Conservation (phyloP, 1,140 invertebrate genomes). For the Apis dorsata region DNA sequence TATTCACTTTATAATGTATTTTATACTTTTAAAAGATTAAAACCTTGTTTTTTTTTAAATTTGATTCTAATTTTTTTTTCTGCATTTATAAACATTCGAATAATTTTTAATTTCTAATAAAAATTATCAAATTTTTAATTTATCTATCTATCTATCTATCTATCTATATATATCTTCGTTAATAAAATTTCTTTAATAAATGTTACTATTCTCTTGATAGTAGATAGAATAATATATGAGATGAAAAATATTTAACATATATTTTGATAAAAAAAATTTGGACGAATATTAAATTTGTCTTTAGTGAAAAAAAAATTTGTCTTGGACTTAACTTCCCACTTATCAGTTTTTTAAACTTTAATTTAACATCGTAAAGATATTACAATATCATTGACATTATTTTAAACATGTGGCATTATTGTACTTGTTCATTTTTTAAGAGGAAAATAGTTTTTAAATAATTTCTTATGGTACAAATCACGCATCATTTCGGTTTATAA, state of each 20-base stretch:
- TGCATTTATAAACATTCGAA: neutral
- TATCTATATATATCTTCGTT: neutral
- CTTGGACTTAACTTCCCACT: neutral
- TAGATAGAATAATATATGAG: neutral
- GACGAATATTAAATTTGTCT: neutral
- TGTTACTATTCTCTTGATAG: too few relatives aligned
- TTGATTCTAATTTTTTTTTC: neutral
- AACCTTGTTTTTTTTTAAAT: neutral
- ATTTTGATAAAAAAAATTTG: neutral
- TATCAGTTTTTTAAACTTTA: constrained; percentile 6
- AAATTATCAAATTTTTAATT: neutral
- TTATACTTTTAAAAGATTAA: neutral
- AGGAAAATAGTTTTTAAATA: constrained; percentile 6
- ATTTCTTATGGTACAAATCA: neutral
- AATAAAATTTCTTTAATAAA: neutral
- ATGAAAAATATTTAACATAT: neutral
- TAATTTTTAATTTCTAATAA: neutral
- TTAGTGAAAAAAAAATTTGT: neutral
- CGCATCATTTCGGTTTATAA: neutral
- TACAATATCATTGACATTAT: neutral
- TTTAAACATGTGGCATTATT: neutral
- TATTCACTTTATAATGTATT: neutral
- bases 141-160: too few relatives aligned
- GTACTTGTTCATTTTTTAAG: constrained; percentile 2
- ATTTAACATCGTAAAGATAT: constrained; percentile 2